A percentile compares a stretch with the other conserved stretches of the same genome.
phyloP scores from a whole-genome alignment of 2,113 vertebrate species.

The Strix uralensis region DNA sequence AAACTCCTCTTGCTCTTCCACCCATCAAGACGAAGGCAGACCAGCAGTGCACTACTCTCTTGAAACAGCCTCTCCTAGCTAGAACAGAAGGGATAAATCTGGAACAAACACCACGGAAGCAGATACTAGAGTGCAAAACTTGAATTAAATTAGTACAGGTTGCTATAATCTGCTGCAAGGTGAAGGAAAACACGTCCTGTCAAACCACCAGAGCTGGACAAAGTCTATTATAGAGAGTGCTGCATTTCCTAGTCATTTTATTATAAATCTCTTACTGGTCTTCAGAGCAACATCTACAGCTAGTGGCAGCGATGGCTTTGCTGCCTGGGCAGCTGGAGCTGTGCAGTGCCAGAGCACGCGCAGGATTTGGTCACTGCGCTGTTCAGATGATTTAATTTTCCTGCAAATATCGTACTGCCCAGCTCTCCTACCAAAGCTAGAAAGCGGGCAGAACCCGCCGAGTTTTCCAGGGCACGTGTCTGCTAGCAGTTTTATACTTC shows the following conservation, averaged over 20 bases:
- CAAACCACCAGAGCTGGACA: not conserved
- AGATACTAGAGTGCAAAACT: not conserved
- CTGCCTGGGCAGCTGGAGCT: not conserved
- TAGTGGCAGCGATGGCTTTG: not conserved
- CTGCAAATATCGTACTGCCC: not conserved
- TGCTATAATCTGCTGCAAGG: not conserved
- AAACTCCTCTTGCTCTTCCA: not conserved
- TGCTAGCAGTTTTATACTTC: not conserved
- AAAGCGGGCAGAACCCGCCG: not conserved
- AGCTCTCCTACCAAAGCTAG: not conserved
- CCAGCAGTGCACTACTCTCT: not conserved
- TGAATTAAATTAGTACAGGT: too few species aligned
- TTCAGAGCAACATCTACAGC: not conserved
- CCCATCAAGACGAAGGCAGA: rapidly evolving
- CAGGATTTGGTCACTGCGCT: not conserved
- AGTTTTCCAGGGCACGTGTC: conserved; percentile 1
- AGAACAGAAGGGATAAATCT: not conserved
- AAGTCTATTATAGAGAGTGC: too few species aligned
- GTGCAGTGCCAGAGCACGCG: not conserved
- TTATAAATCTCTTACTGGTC: too few species aligned
- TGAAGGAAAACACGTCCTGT: rapidly evolving
- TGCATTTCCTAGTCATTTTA: not conserved
- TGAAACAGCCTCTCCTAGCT: not conserved
- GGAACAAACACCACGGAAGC: not conserved
- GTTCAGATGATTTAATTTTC: not conserved